These are phyloP conservation scores for Eupithecia subumbrata DNA, from an alignment of 2,888 invertebrate species.

Conservation along the genomic window DNA sequence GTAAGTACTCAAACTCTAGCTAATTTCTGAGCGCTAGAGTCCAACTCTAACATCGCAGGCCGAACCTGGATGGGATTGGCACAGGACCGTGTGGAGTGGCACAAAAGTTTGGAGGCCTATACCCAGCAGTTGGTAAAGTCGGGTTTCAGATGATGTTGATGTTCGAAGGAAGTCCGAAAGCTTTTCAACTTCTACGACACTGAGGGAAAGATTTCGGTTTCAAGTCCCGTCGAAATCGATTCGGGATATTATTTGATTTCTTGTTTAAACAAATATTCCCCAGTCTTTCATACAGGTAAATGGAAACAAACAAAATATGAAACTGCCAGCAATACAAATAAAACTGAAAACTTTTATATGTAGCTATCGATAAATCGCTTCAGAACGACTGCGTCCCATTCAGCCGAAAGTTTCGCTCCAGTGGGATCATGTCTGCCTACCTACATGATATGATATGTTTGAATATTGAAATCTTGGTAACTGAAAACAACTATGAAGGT, in stretches of 20 bases:
- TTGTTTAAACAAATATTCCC: background rate
- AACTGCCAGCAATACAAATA: constrained; percentile 1
- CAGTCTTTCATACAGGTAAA: background rate
- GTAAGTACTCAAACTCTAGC: too few species aligned
- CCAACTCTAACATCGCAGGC: too few species aligned
- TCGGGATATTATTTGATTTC: background rate
- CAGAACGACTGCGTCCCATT: constrained; percentile 4
- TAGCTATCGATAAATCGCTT: background rate
- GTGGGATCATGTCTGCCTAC: background rate
- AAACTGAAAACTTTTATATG: background rate
- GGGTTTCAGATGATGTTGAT: too few species aligned
- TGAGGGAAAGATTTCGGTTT: background rate
- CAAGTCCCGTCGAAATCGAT: too few species aligned
- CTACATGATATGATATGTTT: background rate
- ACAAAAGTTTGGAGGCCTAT: too few species aligned
- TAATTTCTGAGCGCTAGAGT: too few species aligned
- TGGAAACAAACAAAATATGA: background rate
- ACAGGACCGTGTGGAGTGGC: too few species aligned
- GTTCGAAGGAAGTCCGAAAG: too few species aligned
- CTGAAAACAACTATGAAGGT: background rate
- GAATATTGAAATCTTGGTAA: background rate
- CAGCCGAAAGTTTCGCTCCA: background rate
- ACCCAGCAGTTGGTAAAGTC: too few species aligned
- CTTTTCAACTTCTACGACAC: too few species aligned
- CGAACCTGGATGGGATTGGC: too few species aligned